phyloP scores from a whole-genome alignment of 2,113 vertebrate species.

The Chloroceryle aenea region DNA sequence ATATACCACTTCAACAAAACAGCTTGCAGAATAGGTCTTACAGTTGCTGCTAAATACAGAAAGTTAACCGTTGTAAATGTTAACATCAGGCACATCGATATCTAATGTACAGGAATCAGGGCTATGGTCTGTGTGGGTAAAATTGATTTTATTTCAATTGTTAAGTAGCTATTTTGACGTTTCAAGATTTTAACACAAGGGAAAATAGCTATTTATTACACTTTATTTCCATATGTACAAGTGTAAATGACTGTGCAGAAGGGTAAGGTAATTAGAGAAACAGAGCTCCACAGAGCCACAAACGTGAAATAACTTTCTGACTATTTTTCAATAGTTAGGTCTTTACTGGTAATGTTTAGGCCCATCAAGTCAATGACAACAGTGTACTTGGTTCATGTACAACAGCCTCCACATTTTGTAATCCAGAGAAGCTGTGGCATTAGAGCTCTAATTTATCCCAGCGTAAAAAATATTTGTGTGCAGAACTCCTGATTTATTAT shows the following conservation, averaged over 20 bases:
- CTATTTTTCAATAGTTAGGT: neutral
- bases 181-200: neutral
- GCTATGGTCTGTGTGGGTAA: neutral
- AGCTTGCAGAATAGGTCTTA: neutral
- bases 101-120: neutral
- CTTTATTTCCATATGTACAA: neutral
- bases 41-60: neutral
- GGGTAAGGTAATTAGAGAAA: neutral
- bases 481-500: slow-evolving; percentile 41
- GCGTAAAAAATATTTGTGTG: neutral
- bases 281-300: neutral
- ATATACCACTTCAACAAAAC: neutral
- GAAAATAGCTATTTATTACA: neutral
- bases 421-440: neutral
- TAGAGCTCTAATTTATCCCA: neutral
- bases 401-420: neutral
- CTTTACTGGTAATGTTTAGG: neutral
- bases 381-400: neutral
- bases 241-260: neutral
- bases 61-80: neutral
- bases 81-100: neutral
- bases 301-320: neutral
- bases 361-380: neutral
- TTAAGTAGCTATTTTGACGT: neutral
- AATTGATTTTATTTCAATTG: neutral